phyloP scores from a whole-genome alignment of 2,113 vertebrate genomes.

The Bubo blakistoni region DNA sequence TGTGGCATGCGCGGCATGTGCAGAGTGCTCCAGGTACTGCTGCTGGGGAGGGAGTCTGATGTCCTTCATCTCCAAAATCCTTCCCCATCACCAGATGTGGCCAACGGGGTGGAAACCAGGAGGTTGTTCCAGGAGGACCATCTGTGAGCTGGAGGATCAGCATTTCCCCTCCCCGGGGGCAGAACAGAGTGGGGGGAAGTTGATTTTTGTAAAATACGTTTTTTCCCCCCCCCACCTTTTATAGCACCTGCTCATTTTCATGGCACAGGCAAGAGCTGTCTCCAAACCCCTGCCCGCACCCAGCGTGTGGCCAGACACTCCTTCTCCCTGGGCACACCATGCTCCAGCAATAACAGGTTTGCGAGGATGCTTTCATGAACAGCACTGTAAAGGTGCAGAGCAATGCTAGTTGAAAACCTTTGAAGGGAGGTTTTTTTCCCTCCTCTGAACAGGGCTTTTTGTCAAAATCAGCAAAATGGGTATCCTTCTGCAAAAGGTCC shows the following conservation, averaged over 20 bases:
- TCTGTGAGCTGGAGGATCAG: slow-evolving; percentile 17
- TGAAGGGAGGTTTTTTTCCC: background rate
- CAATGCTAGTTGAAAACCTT: background rate
- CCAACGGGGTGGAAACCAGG: background rate
- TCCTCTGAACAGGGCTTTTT: background rate
- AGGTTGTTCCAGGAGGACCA: background rate
- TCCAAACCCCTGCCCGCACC: background rate
- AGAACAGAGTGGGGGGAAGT: background rate
- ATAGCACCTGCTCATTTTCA: background rate
- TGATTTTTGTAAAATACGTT: background rate
- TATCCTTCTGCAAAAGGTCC: background rate
- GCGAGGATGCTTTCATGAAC: background rate
- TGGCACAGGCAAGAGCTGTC: background rate
- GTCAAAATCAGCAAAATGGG: background rate
- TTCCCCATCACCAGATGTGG: background rate
- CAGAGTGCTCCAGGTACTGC: background rate
- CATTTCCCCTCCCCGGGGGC: background rate
- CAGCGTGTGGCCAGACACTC: background rate
- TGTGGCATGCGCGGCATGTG: background rate
- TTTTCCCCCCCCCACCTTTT: background rate
- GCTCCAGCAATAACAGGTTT: background rate
- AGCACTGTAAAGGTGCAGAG: background rate
- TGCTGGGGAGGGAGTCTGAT: background rate
- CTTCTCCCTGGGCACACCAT: background rate
- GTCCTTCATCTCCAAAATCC: background rate